Evolutionary conservation across 2,113 vertebrate species (phyloP).

Genomic region (Climacteris rufus): DNA sequence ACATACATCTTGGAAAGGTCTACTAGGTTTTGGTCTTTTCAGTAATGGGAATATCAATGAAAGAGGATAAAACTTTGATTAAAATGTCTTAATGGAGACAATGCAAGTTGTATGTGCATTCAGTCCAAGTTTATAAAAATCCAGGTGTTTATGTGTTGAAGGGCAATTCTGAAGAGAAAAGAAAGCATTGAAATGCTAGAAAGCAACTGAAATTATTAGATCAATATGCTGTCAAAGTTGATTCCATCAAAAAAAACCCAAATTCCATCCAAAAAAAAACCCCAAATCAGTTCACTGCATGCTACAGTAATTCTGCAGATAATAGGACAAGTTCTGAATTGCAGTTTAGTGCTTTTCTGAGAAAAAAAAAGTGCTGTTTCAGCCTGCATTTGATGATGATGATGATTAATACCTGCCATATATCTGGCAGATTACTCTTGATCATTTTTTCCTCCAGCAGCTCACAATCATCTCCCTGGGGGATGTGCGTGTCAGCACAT

Average conservation of each 20-base stretch:
- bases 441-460: not conserved
- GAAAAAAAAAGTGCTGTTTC: not conserved
- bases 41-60: not conserved
- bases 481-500: conserved; percentile 1
- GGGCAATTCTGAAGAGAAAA: not conserved
- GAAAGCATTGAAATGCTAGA: not conserved
- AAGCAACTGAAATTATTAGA: not conserved
- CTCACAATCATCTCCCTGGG: not conserved
- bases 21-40: not conserved
- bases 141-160: not conserved
- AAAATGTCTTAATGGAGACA: not conserved
- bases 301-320: not conserved
- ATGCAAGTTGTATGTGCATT: not conserved
- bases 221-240: not conserved
- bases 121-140: not conserved
- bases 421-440: not conserved
- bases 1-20: not conserved
- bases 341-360: not conserved
- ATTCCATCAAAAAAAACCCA: not conserved
- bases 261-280: not conserved
- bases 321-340: not conserved
- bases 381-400: not conserved
- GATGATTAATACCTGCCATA: conserved; percentile 22
- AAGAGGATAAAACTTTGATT: not conserved
- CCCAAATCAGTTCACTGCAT: not conserved